These are phyloP conservation scores for Solea senegalensis DNA, from an alignment of 2,113 vertebrate genomes.

Conservation along the genomic window DNA sequence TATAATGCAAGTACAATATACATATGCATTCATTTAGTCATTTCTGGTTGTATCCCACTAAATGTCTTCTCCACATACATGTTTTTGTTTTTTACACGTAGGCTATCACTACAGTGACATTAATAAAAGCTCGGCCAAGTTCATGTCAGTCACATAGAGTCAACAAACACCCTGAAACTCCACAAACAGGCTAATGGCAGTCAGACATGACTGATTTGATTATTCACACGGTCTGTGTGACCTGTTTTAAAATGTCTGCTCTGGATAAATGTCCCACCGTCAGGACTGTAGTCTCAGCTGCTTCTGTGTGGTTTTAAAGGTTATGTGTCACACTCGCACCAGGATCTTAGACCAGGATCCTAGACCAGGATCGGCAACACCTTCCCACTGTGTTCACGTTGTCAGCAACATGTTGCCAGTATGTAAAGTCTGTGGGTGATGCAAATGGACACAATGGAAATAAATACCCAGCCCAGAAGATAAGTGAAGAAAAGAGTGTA, in stretches of 20 bases:
- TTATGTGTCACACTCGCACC: not conserved
- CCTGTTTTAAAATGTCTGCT: no score
- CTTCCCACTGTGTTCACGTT: not conserved
- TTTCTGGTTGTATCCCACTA: not conserved
- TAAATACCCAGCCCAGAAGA: not conserved
- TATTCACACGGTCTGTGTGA: not conserved
- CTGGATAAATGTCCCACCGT: no score
- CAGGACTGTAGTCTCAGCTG: no score
- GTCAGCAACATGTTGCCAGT: not conserved
- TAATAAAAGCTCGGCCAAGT: no score
- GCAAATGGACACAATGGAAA: not conserved
- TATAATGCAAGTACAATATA: no score
- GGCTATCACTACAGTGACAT: no score
- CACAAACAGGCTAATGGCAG: not conserved
- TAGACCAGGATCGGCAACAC: not conserved
- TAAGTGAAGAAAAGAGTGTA: no score
- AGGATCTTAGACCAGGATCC: not conserved
- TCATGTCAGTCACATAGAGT: no score
- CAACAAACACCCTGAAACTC: not conserved
- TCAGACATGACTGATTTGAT: not conserved
- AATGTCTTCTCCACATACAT: not conserved
- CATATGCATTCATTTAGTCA: not conserved
- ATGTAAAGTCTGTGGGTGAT: not conserved
- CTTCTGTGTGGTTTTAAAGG: no score
- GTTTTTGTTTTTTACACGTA: no score